Conservation (phyloP, 1,140 invertebrate species). For the Trichonephila inaurata region DNA sequence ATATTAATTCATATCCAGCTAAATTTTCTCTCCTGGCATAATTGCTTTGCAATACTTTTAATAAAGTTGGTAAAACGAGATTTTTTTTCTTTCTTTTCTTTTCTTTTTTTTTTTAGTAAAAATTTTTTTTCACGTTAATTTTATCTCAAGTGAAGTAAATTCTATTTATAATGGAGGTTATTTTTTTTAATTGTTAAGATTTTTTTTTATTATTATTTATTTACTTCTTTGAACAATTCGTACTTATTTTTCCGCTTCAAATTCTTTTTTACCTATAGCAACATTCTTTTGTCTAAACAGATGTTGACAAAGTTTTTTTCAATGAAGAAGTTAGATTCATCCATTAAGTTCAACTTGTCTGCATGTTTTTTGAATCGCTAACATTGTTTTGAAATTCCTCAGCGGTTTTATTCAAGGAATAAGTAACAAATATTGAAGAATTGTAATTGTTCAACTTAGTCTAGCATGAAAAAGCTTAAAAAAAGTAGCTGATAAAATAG, state of each 20-base stretch:
- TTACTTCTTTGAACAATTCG: not conserved
- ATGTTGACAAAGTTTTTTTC: no score
- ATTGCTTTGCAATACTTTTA: constrained; percentile 34
- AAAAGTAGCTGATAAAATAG: no score
- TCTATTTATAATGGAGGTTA: not conserved
- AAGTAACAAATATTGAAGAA: no score
- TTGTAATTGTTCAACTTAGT: no score
- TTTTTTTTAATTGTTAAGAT: not conserved
- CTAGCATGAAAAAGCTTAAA: no score
- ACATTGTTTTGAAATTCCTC: no score
- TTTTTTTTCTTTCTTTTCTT: no score
- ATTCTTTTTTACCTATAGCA: not conserved
- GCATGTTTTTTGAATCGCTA: no score
- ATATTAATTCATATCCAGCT: not conserved
- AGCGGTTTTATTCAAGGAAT: no score
- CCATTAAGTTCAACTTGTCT: no score
- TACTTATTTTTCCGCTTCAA: not conserved
- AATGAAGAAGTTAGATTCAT: no score
- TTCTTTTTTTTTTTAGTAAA: not conserved
- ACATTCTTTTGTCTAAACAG: no score
- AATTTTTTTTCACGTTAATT: not conserved
- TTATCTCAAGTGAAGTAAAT: not conserved
- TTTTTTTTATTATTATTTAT: not conserved
- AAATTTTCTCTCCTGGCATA: not conserved
- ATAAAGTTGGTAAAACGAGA: constrained; percentile 24